Evolutionary conservation across 2,113 vertebrate genomes (phyloP).

Genomic region (Lampris incognitus): DNA sequence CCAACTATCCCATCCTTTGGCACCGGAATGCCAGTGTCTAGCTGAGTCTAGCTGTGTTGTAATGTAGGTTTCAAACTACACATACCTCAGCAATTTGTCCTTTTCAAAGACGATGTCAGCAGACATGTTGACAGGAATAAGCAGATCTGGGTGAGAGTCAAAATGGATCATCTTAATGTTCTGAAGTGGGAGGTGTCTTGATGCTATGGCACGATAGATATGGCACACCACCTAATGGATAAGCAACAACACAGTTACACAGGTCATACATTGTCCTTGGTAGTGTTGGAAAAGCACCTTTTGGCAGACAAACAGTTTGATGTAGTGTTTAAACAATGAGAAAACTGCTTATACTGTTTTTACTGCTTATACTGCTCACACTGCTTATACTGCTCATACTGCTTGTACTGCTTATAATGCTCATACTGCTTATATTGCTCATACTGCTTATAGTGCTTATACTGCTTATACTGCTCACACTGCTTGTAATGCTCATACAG

Average conservation of each 20-base stretch:
- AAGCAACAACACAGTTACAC: not conserved
- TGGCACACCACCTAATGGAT: constrained; percentile 88
- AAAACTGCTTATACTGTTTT: too few relatives aligned
- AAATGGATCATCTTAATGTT: constrained; percentile 91
- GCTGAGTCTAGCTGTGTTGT: not conserved
- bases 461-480: too few relatives aligned
- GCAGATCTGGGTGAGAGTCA: constrained; percentile 98
- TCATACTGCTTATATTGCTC: too few relatives aligned
- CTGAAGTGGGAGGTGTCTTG: constrained; percentile 89
- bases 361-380: too few relatives aligned
- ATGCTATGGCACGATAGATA: constrained; percentile 95
- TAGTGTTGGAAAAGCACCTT: too few relatives aligned
- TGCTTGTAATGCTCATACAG: too few relatives aligned
- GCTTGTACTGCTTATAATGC: too few relatives aligned
- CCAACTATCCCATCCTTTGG: not conserved
- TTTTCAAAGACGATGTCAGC: constrained; percentile 95
- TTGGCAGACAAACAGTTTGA: too few relatives aligned
- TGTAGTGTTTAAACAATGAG: too few relatives aligned
- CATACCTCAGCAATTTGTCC: constrained; percentile 90
- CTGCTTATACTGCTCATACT: too few relatives aligned
- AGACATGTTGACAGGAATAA: constrained; percentile 95
- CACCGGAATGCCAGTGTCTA: not conserved
- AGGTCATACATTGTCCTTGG: too few relatives aligned
- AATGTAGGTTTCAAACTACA: not conserved
- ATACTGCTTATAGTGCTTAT: too few relatives aligned